A percentile compares a stretch with the other conserved stretches of the same genome.
phyloP scores from a whole-genome alignment of 53 echinoderm and acorn worm genomes.

The Stichopus horrens region DNA sequence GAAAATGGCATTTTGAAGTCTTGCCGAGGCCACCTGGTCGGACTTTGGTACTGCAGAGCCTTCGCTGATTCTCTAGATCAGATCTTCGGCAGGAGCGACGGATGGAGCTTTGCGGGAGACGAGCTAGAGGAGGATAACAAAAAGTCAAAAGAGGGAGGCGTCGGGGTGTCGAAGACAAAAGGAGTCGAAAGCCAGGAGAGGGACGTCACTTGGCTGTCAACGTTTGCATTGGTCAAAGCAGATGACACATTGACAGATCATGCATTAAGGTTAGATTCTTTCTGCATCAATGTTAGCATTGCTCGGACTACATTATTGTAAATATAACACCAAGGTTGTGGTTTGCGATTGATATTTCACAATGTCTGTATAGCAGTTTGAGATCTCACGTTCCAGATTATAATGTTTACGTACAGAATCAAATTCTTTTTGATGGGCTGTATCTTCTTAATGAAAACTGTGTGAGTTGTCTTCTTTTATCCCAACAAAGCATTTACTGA shows the following conservation, averaged over 20 bases:
- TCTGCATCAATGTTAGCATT: too few species aligned
- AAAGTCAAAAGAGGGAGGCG: not conserved
- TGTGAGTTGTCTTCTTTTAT: too few species aligned
- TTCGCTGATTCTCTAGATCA: not conserved
- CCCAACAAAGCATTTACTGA: too few species aligned
- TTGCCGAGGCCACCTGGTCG: constrained; percentile 9
- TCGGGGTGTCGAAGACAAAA: constrained; percentile 16
- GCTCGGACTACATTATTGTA: too few species aligned
- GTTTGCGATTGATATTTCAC: too few species aligned
- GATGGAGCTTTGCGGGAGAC: constrained; percentile 33
- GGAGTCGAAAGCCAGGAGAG: not conserved
- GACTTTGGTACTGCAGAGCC: constrained; percentile 16
- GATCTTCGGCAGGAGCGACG: constrained; percentile 15
- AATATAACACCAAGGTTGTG: too few species aligned
- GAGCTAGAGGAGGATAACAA: not conserved
- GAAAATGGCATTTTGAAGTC: not conserved
- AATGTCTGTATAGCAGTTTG: too few species aligned
- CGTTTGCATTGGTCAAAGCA: constrained; percentile 43
- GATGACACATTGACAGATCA: not conserved
- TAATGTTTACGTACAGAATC: too few species aligned
- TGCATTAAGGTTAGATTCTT: not conserved
- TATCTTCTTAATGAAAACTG: too few species aligned
- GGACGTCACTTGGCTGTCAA: constrained; percentile 30
- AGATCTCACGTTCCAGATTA: too few species aligned
- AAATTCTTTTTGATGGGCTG: too few species aligned